phyloP scores from a whole-genome alignment of 2,113 vertebrate genomes.

The Oreochromis spilurus region DNA sequence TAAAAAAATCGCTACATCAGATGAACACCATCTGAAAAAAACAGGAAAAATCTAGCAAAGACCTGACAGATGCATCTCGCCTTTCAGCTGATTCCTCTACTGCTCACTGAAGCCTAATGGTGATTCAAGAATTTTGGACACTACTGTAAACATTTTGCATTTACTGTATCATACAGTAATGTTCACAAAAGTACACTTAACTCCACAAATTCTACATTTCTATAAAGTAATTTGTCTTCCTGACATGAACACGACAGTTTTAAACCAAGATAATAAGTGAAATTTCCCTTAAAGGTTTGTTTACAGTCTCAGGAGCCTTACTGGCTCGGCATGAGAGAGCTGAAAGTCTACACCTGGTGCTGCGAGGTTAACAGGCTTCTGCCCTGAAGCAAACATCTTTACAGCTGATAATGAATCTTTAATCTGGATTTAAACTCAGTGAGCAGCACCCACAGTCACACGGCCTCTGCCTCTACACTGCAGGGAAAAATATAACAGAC shows the following conservation, averaged over 20 bases:
- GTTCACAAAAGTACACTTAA: accelerated
- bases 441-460: background rate
- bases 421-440: conserved; percentile 13
- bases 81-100: background rate
- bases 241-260: background rate
- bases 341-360: background rate
- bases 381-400: background rate
- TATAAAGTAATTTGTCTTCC: background rate
- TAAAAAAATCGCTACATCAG: accelerated
- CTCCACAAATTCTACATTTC: background rate
- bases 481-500: background rate
- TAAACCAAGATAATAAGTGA: accelerated
- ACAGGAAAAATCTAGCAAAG: accelerated
- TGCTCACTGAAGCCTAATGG: background rate
- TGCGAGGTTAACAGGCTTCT: background rate
- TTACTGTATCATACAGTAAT: accelerated
- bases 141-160: background rate
- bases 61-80: background rate
- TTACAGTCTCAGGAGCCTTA: background rate
- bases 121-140: accelerated
- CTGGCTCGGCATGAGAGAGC: background rate
- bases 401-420: conserved; percentile 21
- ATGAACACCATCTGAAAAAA: background rate
- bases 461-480: accelerated
- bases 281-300: background rate